Evolutionary conservation across 2,113 vertebrate genomes (phyloP), one percentile per base, ranked within the genome.

Genomic region (Ranitomeya imitator): DNA sequence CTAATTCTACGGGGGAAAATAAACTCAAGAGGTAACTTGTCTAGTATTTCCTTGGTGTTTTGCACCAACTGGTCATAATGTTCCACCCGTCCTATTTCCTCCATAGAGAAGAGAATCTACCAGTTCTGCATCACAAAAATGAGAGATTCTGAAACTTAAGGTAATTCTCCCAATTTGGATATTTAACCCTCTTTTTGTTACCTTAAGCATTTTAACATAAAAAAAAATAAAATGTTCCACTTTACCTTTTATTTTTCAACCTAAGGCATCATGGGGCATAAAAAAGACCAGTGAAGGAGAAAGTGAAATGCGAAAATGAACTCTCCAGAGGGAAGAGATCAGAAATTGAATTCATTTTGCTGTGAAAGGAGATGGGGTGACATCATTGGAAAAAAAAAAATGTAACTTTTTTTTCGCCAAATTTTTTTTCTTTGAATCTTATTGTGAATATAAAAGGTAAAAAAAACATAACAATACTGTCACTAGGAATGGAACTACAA

Each of bases 221-320:
- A 71, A 60, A 82, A 26, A 84, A 65, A 59, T 84, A 88, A 77
- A 12, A 84, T 78, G 45, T 51, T 65, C 60, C 73, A 77, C 45
- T 81, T 83, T 88, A 83, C 87, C 80, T 77, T 61, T 83, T 83
- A 83, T 88, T 84, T 88, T 88, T 55, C 73, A 88, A 78, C 81
- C 87, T 78, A 5, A 57, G 67, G 67, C 81, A 88, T n/a, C 81
- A 71, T 57, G 81, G 81, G 81, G 86, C 86, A 82, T 74, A 78
- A 76, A 88, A 84, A 76, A 84, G 57, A 80, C 79, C 86, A 88
- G 86, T 78, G 81, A 79, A 84, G 81, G 57, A 84, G 87, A 88
- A 88, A 88, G 84, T 84, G 69, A 88, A 88, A 88, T 88, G 86
- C 57, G 57, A 83, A 88, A 88, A 78, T 84, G 73, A 88, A 84